Evolutionary conservation across 2,888 invertebrate species (phyloP), one percentile per base, ranked within the genome.

Genomic region (Ceratothoa steindachneri): DNA sequence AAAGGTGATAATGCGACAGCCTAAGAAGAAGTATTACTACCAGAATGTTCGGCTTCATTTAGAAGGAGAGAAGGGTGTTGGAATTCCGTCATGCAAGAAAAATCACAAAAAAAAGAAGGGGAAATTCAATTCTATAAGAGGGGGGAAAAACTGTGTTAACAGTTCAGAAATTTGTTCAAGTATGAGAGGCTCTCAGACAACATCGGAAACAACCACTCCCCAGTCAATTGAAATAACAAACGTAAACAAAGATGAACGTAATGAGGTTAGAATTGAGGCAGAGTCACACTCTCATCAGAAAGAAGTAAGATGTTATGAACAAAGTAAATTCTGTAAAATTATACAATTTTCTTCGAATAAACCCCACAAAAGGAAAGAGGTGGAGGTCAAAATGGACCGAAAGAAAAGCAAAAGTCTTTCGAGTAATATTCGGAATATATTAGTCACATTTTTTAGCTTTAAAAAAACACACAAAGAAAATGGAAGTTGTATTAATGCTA

Each of bases 1-100:
- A n/a, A 73, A 76, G 52, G 73, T 73, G 31, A 73, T 76, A 55
- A 76, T 76, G 64, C 76, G 70, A 60, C 76, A 76, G 19, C 76
- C 76, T 51, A 76, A 73, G 53, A 76, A 76, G 65, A 76, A 71
- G 53, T 68, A 73, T 67, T 15, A 19, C 29, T n/a, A 67, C 29
- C 28, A 24, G 30, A 24, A 24, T 12, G 27, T 60, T 60, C 5
- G 15, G 15, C 5, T 41, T 41, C 5, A 41, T 41, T n/a, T n/a
- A n/a, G n/a, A n/a, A n/a, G 7, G 15, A 9, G 41, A 41, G 41
- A 15, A 41, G 7, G 41, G 41, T 9, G 5, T 15, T 9, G 41
- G 41, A 15, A 41, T 41, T 41, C 7, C 41, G 15, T 41, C 41
- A 5, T 41, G 41, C 15, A 41, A 41, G 15, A 41, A 15, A 15